These are phyloP conservation scores for Bombus vancouverensis DNA, from an alignment of 1,140 invertebrate genomes.

Conservation along the genomic window DNA sequence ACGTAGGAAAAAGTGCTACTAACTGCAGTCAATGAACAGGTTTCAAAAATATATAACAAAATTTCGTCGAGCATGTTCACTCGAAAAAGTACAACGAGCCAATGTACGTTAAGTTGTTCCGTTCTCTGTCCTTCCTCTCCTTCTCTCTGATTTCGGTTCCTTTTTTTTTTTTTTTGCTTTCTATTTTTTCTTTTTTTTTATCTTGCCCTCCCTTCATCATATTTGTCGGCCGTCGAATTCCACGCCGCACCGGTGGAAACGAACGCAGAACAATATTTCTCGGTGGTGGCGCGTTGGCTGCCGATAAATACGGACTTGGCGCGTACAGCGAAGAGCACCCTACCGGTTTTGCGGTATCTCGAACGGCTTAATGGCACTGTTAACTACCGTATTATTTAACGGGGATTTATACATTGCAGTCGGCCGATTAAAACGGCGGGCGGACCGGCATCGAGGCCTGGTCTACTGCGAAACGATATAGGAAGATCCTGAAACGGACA, in stretches of 20 bases:
- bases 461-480: conserved; percentile 24
- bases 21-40: too few relatives aligned
- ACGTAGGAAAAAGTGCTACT: too few relatives aligned
- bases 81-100: too few relatives aligned
- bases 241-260: conserved; percentile 23
- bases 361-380: conserved; percentile 73
- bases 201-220: neutral
- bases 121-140: neutral
- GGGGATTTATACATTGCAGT: conserved; percentile 74
- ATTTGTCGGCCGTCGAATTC: conserved; percentile 30
- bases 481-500: conserved; percentile 40
- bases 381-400: conserved; percentile 76
- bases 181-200: neutral
- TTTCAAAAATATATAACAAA: too few relatives aligned
- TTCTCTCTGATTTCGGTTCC: neutral
- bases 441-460: neutral
- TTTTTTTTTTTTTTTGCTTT: neutral
- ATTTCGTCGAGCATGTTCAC: too few relatives aligned
- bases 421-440: conserved; percentile 71
- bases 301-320: conserved; percentile 71
- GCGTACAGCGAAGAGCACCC: conserved; percentile 48
- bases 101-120: neutral
- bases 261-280: conserved; percentile 68
- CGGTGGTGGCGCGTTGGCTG: conserved; percentile 57
- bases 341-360: conserved; percentile 71